Percentiles rank a stretch among this genome's conserved stretches.
Conservation (phyloP, 2,113 vertebrate genomes). For the Ellobius talpinus region DNA sequence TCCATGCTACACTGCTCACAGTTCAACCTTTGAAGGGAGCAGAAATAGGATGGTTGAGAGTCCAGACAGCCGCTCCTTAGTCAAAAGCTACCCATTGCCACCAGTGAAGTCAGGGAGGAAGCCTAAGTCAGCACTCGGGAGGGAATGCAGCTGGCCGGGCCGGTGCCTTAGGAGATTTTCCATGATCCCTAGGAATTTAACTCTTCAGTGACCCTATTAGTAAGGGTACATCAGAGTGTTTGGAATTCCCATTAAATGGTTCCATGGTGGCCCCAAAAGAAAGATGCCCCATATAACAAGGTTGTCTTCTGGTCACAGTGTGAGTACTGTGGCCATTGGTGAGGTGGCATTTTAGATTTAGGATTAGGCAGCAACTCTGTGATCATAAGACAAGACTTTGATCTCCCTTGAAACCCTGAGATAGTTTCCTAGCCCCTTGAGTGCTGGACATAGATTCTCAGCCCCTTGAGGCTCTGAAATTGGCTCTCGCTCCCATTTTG, state of each 20-base stretch:
- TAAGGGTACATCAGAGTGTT: neutral
- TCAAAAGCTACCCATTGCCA: neutral
- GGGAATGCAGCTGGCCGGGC: neutral
- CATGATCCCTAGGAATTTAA: neutral
- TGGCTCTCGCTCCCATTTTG: too few relatives aligned
- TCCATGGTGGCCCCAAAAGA: neutral
- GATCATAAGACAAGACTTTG: neutral
- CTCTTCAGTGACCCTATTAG: neutral
- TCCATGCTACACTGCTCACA: neutral
- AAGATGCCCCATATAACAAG: neutral
- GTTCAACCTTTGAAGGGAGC: neutral
- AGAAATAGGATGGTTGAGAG: neutral
- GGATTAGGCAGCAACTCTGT: neutral
- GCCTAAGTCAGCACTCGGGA: neutral
- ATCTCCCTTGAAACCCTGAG: neutral
- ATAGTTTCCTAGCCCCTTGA: neutral
- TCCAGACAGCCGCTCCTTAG: neutral
- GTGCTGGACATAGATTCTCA: neutral
- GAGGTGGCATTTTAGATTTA: neutral
- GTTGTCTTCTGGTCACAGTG: neutral
- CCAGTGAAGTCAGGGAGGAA: neutral
- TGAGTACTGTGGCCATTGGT: neutral
- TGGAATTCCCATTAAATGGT: neutral
- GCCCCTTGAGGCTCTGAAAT: neutral
- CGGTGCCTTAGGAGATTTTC: neutral